A percentile compares a stretch with the other conserved stretches of the same genome.
Evolutionary conservation across 1,140 invertebrate species (phyloP).

Genomic region (Drosophila arizonae): DNA sequence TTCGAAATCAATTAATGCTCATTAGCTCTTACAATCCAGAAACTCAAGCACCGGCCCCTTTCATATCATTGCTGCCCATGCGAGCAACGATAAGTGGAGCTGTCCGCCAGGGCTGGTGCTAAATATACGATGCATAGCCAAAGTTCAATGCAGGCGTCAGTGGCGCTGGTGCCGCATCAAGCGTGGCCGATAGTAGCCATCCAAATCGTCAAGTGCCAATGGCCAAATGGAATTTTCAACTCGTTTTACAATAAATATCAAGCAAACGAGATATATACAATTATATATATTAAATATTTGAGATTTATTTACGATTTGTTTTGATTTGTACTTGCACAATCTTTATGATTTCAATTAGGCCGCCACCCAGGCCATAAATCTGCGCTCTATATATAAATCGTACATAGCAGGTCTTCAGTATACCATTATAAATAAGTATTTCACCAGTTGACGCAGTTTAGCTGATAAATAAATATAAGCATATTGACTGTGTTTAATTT

Average conservation of each 20-base stretch:
- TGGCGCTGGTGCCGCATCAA: conserved; percentile 45
- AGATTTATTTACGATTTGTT: conserved; percentile 80
- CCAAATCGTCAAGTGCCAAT: conserved; percentile 47
- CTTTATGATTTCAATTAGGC: conserved; percentile 60
- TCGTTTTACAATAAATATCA: conserved; percentile 15
- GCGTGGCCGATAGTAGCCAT: conserved; percentile 30
- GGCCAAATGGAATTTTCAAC: conserved; percentile 53
- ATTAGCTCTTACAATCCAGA: conserved; percentile 42
- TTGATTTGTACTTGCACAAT: conserved; percentile 63
- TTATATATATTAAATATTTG: conserved; percentile 10
- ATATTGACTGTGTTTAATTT: not conserved
- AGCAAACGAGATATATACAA: conserved; percentile 7
- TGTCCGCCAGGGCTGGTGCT: conserved; percentile 26
- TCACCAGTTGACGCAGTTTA: not conserved
- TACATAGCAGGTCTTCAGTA: not conserved
- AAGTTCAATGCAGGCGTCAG: conserved; percentile 50
- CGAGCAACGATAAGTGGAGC: conserved; percentile 50
- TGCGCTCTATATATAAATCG: conserved; percentile 6
- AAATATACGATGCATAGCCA: conserved; percentile 68
- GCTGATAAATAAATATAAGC: conserved; percentile 41
- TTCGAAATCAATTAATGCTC: conserved; percentile 71
- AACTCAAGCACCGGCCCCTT: conserved; percentile 32
- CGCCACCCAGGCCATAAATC: conserved; percentile 53
- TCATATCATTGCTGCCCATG: not conserved
- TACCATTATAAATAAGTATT: conserved; percentile 41